These are phyloP conservation scores for Arrhamphus sclerolepis DNA, from an alignment of 2,797 vertebrate genomes.

Conservation along the genomic window DNA sequence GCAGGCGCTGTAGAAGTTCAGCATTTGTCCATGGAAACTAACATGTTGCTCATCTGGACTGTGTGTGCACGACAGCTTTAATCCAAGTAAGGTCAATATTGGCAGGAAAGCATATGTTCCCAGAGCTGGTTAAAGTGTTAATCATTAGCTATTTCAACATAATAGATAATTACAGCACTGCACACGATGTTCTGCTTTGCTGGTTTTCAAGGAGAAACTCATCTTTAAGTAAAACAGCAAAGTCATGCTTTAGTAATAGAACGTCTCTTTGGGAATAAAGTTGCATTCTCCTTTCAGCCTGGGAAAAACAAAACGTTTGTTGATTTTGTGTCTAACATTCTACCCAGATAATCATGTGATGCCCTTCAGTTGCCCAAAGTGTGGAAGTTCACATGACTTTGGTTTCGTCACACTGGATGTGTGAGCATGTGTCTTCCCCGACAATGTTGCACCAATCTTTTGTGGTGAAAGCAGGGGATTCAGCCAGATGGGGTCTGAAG, in stretches of 20 bases:
- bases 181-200: constrained; percentile 3
- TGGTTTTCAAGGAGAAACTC: background rate
- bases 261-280: too few relatives aligned
- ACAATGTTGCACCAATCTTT: accelerated
- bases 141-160: constrained; percentile 30
- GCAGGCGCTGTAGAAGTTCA: background rate
- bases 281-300: too few relatives aligned
- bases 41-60: constrained; percentile 1
- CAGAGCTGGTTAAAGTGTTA: constrained; percentile 10
- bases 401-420: constrained; percentile 19
- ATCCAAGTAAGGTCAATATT: constrained; percentile 9
- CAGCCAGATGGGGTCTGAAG: background rate
- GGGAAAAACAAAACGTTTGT: too few relatives aligned
- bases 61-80: constrained; percentile 21
- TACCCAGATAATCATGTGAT: constrained; percentile 35
- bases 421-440: background rate
- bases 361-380: background rate
- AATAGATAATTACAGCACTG: background rate
- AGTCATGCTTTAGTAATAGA: too few relatives aligned
- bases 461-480: background rate
- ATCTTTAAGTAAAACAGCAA: too few relatives aligned
- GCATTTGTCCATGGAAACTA: background rate
- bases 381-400: constrained; percentile 36
- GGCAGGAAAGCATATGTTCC: constrained; percentile 3
- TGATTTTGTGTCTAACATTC: background rate